These are phyloP conservation scores for Plagiodera versicolora DNA, from an alignment of 2,888 invertebrate species.

Conservation along the genomic window DNA sequence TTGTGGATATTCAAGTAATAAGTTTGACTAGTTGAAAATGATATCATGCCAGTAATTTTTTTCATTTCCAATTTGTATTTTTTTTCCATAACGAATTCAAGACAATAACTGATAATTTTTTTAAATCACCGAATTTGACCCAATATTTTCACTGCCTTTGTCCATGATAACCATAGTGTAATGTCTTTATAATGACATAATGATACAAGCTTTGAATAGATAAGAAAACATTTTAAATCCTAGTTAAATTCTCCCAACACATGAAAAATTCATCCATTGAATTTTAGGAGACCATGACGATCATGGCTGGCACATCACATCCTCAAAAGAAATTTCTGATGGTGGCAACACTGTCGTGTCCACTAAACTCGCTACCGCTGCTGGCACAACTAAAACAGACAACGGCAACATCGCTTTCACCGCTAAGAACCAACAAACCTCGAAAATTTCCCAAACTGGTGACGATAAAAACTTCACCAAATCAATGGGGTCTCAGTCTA, in stretches of 20 bases:
- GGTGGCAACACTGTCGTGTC: conserved; percentile 67
- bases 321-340: conserved; percentile 63
- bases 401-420: conserved; percentile 68
- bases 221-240: too few relatives aligned
- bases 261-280: not conserved
- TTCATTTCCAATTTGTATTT: too few relatives aligned
- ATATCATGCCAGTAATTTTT: too few relatives aligned
- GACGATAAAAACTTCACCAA: conserved; percentile 60
- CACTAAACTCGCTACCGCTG: conserved; percentile 63
- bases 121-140: too few relatives aligned
- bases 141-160: too few relatives aligned
- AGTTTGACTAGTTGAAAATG: too few relatives aligned
- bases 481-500: conserved; percentile 56
- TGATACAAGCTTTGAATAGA: too few relatives aligned
- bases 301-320: conserved; percentile 68
- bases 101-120: too few relatives aligned
- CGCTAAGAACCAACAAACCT: conserved; percentile 64
- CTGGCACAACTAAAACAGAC: conserved; percentile 64
- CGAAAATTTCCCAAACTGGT: conserved; percentile 59
- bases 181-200: too few relatives aligned
- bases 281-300: conserved; percentile 55
- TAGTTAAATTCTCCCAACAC: not conserved
- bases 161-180: too few relatives aligned
- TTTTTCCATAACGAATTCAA: too few relatives aligned
- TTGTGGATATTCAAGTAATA: too few relatives aligned